Base-by-base conservation (phyloP, 1,140 invertebrate genomes). In the Drosophila athabasca region DNA sequence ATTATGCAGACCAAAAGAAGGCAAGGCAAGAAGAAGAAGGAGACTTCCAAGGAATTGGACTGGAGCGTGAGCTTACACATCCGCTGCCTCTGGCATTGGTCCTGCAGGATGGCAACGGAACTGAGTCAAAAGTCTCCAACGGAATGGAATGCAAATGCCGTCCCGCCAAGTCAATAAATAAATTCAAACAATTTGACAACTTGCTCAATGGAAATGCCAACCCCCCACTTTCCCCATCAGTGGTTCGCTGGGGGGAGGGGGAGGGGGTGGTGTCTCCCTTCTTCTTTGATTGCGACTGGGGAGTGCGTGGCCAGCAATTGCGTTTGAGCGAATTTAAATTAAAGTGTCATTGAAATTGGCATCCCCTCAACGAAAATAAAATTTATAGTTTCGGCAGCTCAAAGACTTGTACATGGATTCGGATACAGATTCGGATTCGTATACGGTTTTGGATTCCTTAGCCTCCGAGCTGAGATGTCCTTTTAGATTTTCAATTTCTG, bases 171-270 rank as follows among this genome's bases (percentile, higher is more conserved):
- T 88, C 83, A 88, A 87, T 87, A 88, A 88, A 88, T 88, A 88
- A 88, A 83, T 88, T 88, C 76, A 88, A 88, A 88, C 83, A 88
- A 88, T 88, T 88, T 88, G 83, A 88, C 82, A 85, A 85, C 82
- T 87, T 87, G 75, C 83, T 85, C 82, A 87, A 85, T 85, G 82
- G 74, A 39, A 54, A 17, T 7, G 2, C 31, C 15, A 35, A 35
- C 15, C 1, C 50, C 29, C 8, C 51, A 39, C n/a, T 35, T 8
- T 66, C 62, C 67, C 59, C 51, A 62, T 68, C 67, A 73, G 31
- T 35, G 31, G 31, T 35, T 73, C 62, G 76, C 17, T 50, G 51
- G 39, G 39, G 39, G 48, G 50, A 44, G 53, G 29, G 29, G 13
- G n/a, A 6, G 29, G 15, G 6, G 13, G 8, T 3, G 7, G 9